Percentiles rank a stretch among this genome's conserved stretches.
Conservation (phyloP, 2,797 vertebrate genomes). For the Buceros bicornis region DNA sequence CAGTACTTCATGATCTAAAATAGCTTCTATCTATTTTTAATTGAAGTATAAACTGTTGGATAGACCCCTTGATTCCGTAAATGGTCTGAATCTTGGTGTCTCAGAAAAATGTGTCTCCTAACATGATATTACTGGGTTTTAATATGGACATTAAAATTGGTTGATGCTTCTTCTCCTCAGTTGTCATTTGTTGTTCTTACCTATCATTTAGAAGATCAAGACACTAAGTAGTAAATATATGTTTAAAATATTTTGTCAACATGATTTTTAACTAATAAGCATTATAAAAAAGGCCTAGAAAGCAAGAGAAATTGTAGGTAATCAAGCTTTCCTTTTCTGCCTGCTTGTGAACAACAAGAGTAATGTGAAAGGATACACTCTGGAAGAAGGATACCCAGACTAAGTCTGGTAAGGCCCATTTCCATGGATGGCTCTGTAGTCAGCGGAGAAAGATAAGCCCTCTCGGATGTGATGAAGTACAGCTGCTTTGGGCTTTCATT, state of each 20-base stretch:
- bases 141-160: neutral
- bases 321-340: neutral
- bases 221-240: neutral
- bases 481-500: slow-evolving; percentile 10
- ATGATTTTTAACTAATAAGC: neutral
- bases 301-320: neutral
- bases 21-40: neutral
- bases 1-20: neutral
- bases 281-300: neutral
- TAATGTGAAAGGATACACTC: neutral
- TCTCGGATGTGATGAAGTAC: neutral
- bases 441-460: neutral
- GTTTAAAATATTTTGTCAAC: neutral
- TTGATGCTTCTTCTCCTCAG: neutral
- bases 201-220: neutral
- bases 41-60: neutral
- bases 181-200: neutral
- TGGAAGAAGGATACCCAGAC: neutral
- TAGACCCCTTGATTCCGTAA: neutral
- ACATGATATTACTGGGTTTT: neutral
- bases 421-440: neutral
- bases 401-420: neutral
- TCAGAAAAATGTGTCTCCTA: neutral
- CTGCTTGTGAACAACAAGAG: neutral
- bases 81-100: neutral